Conservation (phyloP, 2,888 invertebrate species). For the Pristionchus arcanus region DNA sequence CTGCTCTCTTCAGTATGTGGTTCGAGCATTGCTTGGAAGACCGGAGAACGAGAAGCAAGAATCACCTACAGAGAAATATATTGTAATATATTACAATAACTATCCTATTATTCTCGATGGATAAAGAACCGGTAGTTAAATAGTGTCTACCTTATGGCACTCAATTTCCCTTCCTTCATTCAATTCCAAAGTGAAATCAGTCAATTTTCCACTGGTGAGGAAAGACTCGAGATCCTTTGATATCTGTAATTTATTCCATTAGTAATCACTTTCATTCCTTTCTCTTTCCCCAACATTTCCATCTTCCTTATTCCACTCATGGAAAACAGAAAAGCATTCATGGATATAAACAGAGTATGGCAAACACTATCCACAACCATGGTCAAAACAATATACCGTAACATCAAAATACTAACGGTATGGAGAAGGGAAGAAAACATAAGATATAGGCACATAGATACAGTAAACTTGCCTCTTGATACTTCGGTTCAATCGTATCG, state of each 20-base stretch:
- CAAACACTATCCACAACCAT: neutral
- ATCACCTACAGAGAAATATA: slow-evolving; percentile 57
- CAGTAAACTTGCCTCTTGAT: slow-evolving; percentile 57
- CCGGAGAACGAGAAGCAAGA: slow-evolving; percentile 71
- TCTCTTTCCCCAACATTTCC: neutral
- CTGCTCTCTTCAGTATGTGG: slow-evolving; percentile 73
- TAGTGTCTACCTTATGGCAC: slow-evolving; percentile 59
- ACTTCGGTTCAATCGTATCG: slow-evolving; percentile 62
- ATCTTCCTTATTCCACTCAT: neutral
- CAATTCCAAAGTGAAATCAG: slow-evolving; percentile 74
- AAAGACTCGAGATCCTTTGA: slow-evolving; percentile 71
- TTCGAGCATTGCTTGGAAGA: slow-evolving; percentile 76
- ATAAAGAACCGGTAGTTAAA: neutral
- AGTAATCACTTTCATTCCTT: neutral
- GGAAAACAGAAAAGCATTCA: neutral
- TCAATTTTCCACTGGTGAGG: slow-evolving; percentile 68
- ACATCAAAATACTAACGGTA: neutral
- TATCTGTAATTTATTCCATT: slow-evolving; percentile 62
- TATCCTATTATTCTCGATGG: neutral
- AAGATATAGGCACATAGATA: neutral
- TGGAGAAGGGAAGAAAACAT: neutral
- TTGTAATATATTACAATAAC: neutral
- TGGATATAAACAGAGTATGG: slow-evolving; percentile 12
- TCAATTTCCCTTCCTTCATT: slow-evolving; percentile 65
- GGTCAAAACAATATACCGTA: neutral